phyloP scores from a whole-genome alignment of 1,140 invertebrate species.

The Drosophila subobscura region DNA sequence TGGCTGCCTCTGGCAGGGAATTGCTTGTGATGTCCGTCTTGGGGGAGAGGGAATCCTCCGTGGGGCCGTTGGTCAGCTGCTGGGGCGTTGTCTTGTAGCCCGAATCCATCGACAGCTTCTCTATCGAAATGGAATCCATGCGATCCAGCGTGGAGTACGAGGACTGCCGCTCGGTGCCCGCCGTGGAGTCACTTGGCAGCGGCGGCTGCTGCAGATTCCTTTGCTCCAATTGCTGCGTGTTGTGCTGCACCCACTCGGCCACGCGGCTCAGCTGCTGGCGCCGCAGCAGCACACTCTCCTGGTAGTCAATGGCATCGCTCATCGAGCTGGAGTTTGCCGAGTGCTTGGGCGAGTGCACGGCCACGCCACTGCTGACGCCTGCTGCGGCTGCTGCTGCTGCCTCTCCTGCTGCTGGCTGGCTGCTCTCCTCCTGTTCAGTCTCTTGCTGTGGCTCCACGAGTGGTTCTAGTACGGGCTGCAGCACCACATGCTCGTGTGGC shows the following conservation, averaged over 20 bases:
- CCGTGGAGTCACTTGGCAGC: constrained; percentile 65
- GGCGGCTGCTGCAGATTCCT: constrained; percentile 62
- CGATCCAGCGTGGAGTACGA: constrained; percentile 76
- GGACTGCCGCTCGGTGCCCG: constrained; percentile 72
- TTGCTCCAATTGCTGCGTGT: constrained; percentile 80
- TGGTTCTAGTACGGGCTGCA: constrained; percentile 69
- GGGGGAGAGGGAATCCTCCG: constrained; percentile 70
- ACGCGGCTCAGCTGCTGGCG: constrained; percentile 87
- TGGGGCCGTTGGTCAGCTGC: constrained; percentile 74
- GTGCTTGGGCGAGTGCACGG: constrained; percentile 56
- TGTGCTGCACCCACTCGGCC: constrained; percentile 88
- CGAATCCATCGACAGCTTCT: constrained; percentile 80
- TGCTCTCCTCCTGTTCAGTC: constrained; percentile 45
- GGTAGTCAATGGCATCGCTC: constrained; percentile 76
- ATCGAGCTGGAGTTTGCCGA: constrained; percentile 78
- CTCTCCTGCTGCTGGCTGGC: background rate
- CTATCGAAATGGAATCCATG: constrained; percentile 80
- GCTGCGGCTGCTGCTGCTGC: background rate
- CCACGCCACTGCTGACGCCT: background rate
- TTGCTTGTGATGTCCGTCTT: constrained; percentile 75
- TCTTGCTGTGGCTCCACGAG: constrained; percentile 56
- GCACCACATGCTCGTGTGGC: constrained; percentile 56
- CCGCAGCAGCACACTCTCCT: constrained; percentile 83
- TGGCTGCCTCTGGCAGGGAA: constrained; percentile 35
- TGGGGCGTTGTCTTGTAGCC: constrained; percentile 81